Conservation (phyloP, 2,113 vertebrate genomes). For the Scalopus aquaticus region DNA sequence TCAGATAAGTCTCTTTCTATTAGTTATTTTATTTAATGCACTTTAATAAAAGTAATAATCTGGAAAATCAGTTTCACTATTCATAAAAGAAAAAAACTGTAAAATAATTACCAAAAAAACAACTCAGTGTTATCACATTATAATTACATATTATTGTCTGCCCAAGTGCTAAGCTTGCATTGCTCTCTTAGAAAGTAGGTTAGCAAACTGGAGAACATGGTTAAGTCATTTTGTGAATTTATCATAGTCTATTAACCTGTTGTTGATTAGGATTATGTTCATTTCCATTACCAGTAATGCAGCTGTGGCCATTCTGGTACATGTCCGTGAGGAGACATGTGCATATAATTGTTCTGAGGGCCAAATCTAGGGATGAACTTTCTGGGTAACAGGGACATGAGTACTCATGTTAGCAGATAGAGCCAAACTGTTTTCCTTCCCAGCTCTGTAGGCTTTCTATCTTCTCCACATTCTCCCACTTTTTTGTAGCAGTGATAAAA, state of each 20-base stretch:
- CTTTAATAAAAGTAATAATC: neutral
- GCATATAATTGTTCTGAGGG: neutral
- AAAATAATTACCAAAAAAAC: constrained; percentile 12
- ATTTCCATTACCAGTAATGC: neutral
- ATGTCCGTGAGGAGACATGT: neutral
- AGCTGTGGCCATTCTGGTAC: neutral
- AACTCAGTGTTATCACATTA: neutral
- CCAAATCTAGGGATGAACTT: neutral
- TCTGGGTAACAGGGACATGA: neutral
- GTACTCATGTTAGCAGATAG: neutral
- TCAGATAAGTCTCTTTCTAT: neutral
- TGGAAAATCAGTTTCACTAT: constrained; percentile 6
- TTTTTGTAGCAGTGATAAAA: neutral
- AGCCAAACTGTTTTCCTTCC: neutral
- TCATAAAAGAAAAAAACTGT: neutral
- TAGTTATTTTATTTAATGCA: neutral
- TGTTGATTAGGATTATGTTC: neutral
- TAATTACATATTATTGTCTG: neutral
- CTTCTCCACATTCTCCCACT: neutral
- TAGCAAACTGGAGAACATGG: neutral
- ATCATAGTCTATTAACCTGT: neutral
- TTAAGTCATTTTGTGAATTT: neutral
- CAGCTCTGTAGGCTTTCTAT: neutral
- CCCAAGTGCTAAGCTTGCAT: neutral
- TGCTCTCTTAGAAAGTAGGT: neutral